These are phyloP conservation scores for Chlorodrepanis virens DNA, from an alignment of 2,113 vertebrate genomes.

Conservation along the genomic window DNA sequence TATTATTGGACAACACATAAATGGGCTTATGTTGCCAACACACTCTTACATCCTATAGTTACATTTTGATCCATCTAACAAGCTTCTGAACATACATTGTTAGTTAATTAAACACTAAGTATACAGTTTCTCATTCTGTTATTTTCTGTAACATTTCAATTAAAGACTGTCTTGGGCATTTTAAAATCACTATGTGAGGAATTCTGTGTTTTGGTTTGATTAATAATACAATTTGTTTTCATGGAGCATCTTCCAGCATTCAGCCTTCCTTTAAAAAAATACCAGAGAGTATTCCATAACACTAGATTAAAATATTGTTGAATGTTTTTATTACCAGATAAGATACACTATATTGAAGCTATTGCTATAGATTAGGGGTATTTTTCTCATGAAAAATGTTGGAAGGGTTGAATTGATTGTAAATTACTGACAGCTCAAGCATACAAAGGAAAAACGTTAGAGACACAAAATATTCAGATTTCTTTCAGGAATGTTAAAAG, in stretches of 20 bases:
- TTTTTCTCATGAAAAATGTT: neutral
- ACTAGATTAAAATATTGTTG: neutral
- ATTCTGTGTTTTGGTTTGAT: slow-evolving; percentile 2
- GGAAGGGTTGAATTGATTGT: neutral
- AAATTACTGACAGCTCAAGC: neutral
- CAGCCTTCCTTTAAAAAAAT: neutral
- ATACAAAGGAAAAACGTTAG: neutral
- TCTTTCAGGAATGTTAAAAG: neutral
- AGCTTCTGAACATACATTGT: neutral
- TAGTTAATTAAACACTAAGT: slow-evolving; percentile 34
- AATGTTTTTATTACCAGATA: neutral
- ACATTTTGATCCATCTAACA: neutral
- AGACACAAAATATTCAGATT: neutral
- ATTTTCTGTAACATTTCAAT: slow-evolving; percentile 39
- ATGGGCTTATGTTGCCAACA: neutral
- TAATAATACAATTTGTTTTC: slow-evolving; percentile 37
- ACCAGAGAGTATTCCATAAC: neutral
- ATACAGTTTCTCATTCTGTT: neutral
- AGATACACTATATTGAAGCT: neutral
- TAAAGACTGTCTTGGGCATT: slow-evolving; percentile 15
- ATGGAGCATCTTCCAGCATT: neutral
- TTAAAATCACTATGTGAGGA: neutral
- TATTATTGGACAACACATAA: neutral
- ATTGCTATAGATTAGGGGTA: neutral
- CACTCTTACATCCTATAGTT: neutral